phyloP scores from a whole-genome alignment of 2,113 vertebrate species.

The Xenopus borealis region DNA sequence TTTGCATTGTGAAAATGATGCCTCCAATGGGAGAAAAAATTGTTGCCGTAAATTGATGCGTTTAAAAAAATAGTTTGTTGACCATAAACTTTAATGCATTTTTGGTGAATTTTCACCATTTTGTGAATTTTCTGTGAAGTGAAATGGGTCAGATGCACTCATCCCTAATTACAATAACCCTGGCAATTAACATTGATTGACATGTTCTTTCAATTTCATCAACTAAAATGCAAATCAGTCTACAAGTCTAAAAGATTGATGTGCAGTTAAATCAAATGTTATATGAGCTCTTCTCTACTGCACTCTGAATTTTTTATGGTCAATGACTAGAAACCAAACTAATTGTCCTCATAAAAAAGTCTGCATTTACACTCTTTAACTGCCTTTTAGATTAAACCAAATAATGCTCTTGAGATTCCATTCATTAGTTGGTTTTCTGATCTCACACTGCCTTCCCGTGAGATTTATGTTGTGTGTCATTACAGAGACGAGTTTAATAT shows the following conservation, averaged over 20 bases:
- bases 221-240: background rate
- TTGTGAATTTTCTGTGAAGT: too few species aligned
- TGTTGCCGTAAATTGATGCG: too few species aligned
- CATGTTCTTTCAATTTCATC: background rate
- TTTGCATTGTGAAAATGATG: too few species aligned
- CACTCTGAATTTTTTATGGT: background rate
- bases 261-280: background rate
- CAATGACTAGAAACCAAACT: background rate
- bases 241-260: background rate
- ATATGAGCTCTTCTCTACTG: background rate
- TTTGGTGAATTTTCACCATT: too few species aligned
- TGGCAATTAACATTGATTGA: background rate
- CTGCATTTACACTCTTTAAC: background rate
- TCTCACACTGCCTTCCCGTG: background rate
- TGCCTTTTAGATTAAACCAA: background rate
- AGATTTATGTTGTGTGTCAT: constrained; percentile 5
- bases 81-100: too few species aligned
- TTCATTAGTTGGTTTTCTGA: background rate
- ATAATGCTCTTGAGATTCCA: background rate
- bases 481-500: background rate
- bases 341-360: background rate
- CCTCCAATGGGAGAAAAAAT: too few species aligned
- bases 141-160: too few species aligned
- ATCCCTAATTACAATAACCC: too few species aligned
- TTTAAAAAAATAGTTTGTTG: too few species aligned